Evolutionary conservation across 2,888 invertebrate species (phyloP), one percentile per base, ranked within the genome.

Genomic region (Molanna angustata): DNA sequence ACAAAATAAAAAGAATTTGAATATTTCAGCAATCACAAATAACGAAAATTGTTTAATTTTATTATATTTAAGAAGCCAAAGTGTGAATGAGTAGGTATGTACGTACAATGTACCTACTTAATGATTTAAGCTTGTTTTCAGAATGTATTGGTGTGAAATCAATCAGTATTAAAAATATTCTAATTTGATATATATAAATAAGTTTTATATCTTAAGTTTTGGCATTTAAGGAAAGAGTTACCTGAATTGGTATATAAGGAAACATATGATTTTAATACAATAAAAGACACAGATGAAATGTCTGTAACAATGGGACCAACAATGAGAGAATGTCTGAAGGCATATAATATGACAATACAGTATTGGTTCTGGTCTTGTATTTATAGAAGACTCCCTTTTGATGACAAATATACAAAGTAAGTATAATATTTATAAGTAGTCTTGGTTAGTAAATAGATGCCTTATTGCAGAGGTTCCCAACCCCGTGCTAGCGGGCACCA

Each of bases 331-430:
- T 88, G 86, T 0, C 80, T 94, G 76, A 81, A 85, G 56, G 79
- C 83, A 51, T 95, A 94, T 94, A 91, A 95, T 66, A 87, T 87
- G 71, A 84, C 88, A 11, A 84, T 90, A 1, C 90, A 93, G 63
- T 92, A 86, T 67, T 95, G 94, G 94, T 81, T 94, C 67, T 90
- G 89, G 56, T 78, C 81, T 1, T 83, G 85, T 65, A 80, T 90
- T 1, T 90, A 93, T 67, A 86, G 85, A 64, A 75, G 84, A 60
- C 79, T 84, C 53, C 83, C 84, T 0, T 65, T 66, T 35, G 81
- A 76, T 63, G 63, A 67, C 22, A 48, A 48, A 13, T 21, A 22
- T 9, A 13, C 39, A 13, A 53, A 31, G 53, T 53, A 4, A 18
- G 31, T 14, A 35, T 16, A 39, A 13, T 6, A 11, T 35, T 35